phyloP scores from a whole-genome alignment of 2,797 vertebrate species.

The Carduelis carduelis region DNA sequence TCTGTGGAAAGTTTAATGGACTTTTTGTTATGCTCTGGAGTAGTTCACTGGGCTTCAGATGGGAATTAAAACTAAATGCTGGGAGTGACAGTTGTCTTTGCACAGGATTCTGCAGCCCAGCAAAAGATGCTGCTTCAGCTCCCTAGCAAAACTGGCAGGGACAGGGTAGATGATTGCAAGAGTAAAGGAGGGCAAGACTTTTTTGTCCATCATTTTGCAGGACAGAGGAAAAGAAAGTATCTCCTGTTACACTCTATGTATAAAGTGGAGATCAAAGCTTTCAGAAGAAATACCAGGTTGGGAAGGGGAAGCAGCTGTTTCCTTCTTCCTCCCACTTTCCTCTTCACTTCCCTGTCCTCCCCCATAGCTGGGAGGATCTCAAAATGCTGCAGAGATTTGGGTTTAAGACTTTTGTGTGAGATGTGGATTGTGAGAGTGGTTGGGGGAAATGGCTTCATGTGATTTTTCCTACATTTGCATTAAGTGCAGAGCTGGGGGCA shows the following conservation, averaged over 20 bases:
- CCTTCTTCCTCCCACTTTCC: background rate
- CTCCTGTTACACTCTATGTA: background rate
- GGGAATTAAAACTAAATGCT: background rate
- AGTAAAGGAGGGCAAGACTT: background rate
- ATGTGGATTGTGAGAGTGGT: rapidly evolving
- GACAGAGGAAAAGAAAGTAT: background rate
- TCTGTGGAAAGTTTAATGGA: background rate
- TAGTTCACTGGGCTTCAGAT: background rate
- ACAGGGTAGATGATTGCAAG: background rate
- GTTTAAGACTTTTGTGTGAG: background rate
- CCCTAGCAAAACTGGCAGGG: background rate
- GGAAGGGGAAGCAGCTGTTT: background rate
- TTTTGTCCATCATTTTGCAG: background rate
- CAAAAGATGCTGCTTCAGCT: background rate
- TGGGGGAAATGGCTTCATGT: background rate
- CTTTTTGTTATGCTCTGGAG: background rate
- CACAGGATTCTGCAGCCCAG: background rate
- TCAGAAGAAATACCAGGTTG: background rate
- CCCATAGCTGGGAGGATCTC: background rate
- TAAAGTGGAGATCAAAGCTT: background rate
- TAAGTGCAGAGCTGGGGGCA: background rate
- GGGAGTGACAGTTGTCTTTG: background rate
- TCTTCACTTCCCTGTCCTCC: background rate
- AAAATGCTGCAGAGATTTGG: background rate
- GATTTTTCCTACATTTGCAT: rapidly evolving